Conservation (phyloP, 2,888 invertebrate genomes). For the Ichneumoninae sp. region DNA sequence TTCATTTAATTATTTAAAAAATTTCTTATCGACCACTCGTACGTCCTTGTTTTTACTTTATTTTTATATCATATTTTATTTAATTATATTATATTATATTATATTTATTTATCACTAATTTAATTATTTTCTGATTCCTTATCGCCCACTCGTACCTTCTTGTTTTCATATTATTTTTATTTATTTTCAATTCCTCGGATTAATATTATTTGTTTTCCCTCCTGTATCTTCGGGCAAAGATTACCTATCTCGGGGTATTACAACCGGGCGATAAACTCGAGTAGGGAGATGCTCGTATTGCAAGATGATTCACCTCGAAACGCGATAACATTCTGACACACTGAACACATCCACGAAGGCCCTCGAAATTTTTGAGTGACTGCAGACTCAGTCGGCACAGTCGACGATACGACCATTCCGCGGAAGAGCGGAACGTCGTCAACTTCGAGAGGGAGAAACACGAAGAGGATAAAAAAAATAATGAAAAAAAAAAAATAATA, state of each 20-base stretch:
- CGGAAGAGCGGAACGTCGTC: conserved; percentile 25
- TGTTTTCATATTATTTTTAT: too few species aligned
- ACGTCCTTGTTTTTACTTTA: too few species aligned
- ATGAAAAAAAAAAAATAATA: conserved; percentile 6
- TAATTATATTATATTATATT: too few species aligned
- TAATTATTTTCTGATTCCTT: too few species aligned
- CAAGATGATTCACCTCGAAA: conserved; percentile 14
- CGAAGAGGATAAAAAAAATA: conserved; percentile 16
- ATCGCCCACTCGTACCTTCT: too few species aligned
- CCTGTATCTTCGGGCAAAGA: background rate
- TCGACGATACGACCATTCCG: conserved; percentile 33
- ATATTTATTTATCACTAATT: too few species aligned
- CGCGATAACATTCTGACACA: background rate
- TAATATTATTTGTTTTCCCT: too few species aligned
- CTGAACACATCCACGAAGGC: conserved; percentile 6
- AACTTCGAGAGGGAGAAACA: conserved; percentile 30
- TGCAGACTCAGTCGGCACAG: background rate
- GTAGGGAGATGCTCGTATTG: background rate
- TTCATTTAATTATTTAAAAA: too few species aligned
- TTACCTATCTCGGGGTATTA: background rate
- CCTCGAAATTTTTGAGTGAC: conserved; percentile 2
- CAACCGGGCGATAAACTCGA: background rate
- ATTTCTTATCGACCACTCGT: too few species aligned
- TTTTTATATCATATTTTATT: too few species aligned
- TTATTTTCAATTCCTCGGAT: too few species aligned